Evolutionary conservation across 1,140 invertebrate species (phyloP).

Genomic region (Heliothis virescens): DNA sequence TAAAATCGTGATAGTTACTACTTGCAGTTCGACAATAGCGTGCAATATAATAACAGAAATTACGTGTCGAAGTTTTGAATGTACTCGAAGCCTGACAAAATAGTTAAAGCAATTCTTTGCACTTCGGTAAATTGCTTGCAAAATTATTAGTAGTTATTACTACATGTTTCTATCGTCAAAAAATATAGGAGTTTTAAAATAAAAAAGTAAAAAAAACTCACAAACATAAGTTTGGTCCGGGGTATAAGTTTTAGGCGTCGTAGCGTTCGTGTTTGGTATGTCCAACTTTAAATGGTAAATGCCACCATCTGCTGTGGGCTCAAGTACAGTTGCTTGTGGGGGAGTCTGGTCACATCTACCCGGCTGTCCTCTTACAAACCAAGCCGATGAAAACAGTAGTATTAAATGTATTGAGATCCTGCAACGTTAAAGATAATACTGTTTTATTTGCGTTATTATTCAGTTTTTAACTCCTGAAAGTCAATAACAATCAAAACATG

Average conservation of each 20-base stretch:
- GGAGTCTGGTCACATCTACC: slow-evolving; percentile 76
- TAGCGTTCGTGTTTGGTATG: slow-evolving; percentile 61
- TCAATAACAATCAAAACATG: not conserved
- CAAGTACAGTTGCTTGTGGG: slow-evolving; percentile 58
- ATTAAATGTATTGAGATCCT: slow-evolving; percentile 56
- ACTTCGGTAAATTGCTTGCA: not conserved
- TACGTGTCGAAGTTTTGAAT: no score
- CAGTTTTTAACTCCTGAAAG: slow-evolving; percentile 9
- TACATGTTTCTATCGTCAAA: no score
- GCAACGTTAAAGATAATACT: slow-evolving; percentile 31
- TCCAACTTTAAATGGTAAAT: slow-evolving; percentile 60
- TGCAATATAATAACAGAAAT: no score
- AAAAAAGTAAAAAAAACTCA: slow-evolving; percentile 58
- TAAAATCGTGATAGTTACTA: no score
- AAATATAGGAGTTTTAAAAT: not conserved
- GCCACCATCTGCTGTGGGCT: slow-evolving; percentile 66
- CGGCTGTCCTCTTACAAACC: slow-evolving; percentile 53
- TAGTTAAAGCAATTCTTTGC: not conserved
- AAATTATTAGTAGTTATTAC: not conserved
- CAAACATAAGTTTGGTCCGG: slow-evolving; percentile 79
- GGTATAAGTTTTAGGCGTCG: slow-evolving; percentile 57
- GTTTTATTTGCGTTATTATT: no score
- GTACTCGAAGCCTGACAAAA: not conserved
- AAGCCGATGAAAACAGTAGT: slow-evolving; percentile 31
- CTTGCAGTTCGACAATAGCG: no score